Percentiles rank a stretch among this genome's conserved stretches.
Conservation (phyloP, 1,140 invertebrate genomes). For the Charaxes varanes region DNA sequence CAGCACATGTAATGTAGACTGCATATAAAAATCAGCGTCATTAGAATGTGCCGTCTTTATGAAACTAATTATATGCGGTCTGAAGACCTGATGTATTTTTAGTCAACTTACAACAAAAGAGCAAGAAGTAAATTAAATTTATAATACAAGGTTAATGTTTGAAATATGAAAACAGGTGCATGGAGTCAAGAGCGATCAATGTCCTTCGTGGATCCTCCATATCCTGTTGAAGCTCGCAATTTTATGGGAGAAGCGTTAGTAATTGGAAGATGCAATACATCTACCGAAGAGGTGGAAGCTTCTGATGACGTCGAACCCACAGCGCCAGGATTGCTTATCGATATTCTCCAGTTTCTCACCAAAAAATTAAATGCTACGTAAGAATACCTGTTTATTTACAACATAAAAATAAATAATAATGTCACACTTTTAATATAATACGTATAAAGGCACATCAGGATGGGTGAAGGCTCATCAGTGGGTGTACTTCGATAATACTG, state of each 20-base stretch:
- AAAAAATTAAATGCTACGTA: conserved; percentile 60
- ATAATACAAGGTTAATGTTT: neutral
- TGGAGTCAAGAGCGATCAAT: conserved; percentile 45
- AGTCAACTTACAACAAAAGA: conserved; percentile 1
- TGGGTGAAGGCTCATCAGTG: no score
- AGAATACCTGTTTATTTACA: conserved; percentile 19
- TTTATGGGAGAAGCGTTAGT: conserved; percentile 56
- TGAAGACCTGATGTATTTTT: neutral
- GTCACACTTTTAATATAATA: neutral
- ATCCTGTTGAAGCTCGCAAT: conserved; percentile 59
- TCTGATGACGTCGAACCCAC: conserved; percentile 44
- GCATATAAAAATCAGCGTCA: no score
- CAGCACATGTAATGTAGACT: no score
- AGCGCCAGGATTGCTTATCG: conserved; percentile 39
- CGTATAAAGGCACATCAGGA: no score
- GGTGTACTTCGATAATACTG: no score
- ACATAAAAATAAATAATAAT: neutral
- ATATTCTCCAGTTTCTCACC: conserved; percentile 55
- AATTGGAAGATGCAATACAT: conserved; percentile 55
- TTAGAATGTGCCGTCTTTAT: no score
- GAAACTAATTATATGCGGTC: no score
- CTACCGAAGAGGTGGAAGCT: conserved; percentile 23
- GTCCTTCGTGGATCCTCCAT: conserved; percentile 39
- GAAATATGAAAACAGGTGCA: conserved; percentile 30
- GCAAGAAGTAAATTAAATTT: neutral